Base-by-base conservation (phyloP, 2,797 vertebrate genomes). In the Urosaurus nigricauda region DNA sequence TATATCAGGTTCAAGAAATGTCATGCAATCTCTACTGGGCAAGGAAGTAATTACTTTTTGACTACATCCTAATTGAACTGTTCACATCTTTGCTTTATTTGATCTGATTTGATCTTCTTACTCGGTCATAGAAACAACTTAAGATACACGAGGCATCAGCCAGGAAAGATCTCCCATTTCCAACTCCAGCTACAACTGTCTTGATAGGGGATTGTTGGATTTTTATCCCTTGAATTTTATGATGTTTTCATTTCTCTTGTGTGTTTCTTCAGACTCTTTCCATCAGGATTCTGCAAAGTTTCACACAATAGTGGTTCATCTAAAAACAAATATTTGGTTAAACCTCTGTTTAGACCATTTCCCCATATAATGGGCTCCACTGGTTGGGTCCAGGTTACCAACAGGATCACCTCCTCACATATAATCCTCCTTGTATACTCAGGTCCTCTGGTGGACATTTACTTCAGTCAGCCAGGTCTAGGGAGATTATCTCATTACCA, bases 71-170 rank as follows among this genome's bases (percentile, higher is more conserved):
- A 95, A 96, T 94, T 95, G 93, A 91, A 90, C 84, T 93, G 83
- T 93, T 94, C 93, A 92, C 24, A 90, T 95, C 89, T 93, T 60
- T 89, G 83, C 35, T 92, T 92, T 93, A 92, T 93, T 94, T 94
- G 92, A 94, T 95, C 92, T 95, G 84, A 93, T 94, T 9, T 94
- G 92, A 95, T 94, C 91, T 94, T 94, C 92, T 88, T 94, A 93
- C 89, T 95, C 93, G 94, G 84, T 91, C 91, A 94, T 92, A 96
- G 94, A 94, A 95, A 95, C 93, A 92, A 89, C 68, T 88, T 83
- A 81, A 93, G 92, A 93, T 84, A 91, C 73, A 21, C 32, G 86
- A 95, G 51, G 32, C 86, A 92, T 51, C 29, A 90, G 92, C 35
- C 88, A 90, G 84, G 89, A 92, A 86, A 92, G 43, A 80, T 92